Evolutionary conservation across 2,888 invertebrate genomes (phyloP), one percentile per base, ranked within the genome.

Genomic region (Philaethria dido): DNA sequence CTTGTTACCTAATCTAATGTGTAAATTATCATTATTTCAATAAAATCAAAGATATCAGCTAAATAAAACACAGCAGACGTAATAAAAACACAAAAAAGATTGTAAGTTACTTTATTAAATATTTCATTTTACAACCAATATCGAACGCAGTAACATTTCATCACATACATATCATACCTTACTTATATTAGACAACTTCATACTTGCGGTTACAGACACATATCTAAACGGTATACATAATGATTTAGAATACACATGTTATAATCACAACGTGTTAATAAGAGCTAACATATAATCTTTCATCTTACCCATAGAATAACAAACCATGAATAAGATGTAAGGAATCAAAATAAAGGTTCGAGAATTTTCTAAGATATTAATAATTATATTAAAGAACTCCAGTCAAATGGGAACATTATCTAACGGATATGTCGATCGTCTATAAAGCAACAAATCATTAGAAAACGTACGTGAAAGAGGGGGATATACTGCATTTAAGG

Each of bases 111-210:
- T 92, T 92, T 92, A 91, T 92, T 92, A 88, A 85, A 90, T 89
- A 89, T 88, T 89, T 88, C 83, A 90, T 87, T 90, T 88, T 90
- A 91, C 89, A 92, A 91, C 90, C 91, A 87, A 83, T 88, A 87
- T 85, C 83, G 85, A 88, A 91, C 87, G 88, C 85, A 87, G 88
- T 88, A 88, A 90, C 88, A 80, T 87, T 82, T 85, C 84, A 88
- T 90, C 86, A 88, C 86, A 85, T 84, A 52, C 87, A 85, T 84
- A 85, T 81, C 75, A 78, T 88, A 88, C 83, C 85, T 83, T 86
- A 89, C 83, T 85, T 78, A 66, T 78, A 78, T 83, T 78, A 84
- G 77, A 83, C 75, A 83, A 81, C 79, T 82, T 77, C 75, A 84
- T 85, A 85, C 73, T 81, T 79, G 69, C 59, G 89, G 81, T 86